phyloP scores from a whole-genome alignment of 2,888 invertebrate species.

The Chelonus formosanus region DNA sequence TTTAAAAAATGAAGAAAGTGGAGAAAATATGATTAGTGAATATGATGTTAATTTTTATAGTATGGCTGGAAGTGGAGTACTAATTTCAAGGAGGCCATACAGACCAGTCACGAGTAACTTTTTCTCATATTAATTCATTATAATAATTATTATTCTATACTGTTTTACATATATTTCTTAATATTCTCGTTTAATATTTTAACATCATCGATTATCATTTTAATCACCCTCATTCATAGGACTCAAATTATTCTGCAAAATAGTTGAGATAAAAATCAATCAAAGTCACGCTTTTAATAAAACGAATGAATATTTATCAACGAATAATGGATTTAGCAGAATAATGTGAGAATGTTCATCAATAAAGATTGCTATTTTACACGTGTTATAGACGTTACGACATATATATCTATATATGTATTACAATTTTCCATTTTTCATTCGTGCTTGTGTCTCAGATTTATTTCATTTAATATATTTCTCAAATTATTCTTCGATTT shows the following conservation, averaged over 20 bases:
- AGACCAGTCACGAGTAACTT: conserved; percentile 82
- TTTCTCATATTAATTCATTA: conserved; percentile 60
- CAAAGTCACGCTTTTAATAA: not conserved
- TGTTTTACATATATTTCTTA: conserved; percentile 49
- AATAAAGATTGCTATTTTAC: no score
- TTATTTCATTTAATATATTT: no score
- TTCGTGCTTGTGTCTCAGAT: no score
- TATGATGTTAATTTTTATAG: conserved; percentile 70
- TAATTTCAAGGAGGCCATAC: conserved; percentile 95
- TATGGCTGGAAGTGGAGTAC: conserved; percentile 96
- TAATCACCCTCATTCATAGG: conserved; percentile 53
- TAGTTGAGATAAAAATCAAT: conserved; percentile 38
- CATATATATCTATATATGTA: no score
- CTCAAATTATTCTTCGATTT: no score
- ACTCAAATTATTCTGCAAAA: conserved; percentile 54
- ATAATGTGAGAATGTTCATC: no score
- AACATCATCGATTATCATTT: conserved; percentile 41
- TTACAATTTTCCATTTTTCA: no score
- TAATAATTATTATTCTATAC: conserved; percentile 50
- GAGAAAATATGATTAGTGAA: conserved; percentile 39
- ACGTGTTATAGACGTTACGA: no score
- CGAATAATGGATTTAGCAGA: no score
- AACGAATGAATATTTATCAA: no score
- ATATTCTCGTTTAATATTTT: conserved; percentile 57
- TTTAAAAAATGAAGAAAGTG: no score